These are phyloP conservation scores for Ectropis grisescens DNA, from an alignment of 1,140 invertebrate species.

Conservation along the genomic window DNA sequence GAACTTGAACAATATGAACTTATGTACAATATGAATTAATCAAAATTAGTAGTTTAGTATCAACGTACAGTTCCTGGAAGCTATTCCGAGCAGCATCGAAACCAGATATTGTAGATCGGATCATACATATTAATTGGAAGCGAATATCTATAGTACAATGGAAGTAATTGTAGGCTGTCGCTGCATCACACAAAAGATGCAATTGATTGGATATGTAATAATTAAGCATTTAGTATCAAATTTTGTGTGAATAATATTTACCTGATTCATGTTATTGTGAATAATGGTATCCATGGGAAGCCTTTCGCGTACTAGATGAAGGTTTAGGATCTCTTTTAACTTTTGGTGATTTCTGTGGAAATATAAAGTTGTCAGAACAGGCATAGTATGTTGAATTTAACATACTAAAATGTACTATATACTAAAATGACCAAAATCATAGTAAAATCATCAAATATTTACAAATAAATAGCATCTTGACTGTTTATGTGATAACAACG, in stretches of 20 bases:
- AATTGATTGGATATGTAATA: too few relatives aligned
- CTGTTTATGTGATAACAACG: too few relatives aligned
- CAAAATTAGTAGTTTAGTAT: constrained; percentile 1
- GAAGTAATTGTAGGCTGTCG: too few relatives aligned
- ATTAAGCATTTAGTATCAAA: too few relatives aligned
- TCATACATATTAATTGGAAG: constrained; percentile 11
- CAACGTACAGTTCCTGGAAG: constrained; percentile 51
- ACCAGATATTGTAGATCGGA: too few relatives aligned
- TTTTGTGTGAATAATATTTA: constrained; percentile 46
- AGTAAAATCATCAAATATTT: background rate
- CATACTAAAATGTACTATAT: too few relatives aligned
- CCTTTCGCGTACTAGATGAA: constrained; percentile 82
- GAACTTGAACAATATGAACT: too few relatives aligned
- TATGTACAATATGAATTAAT: too few relatives aligned
- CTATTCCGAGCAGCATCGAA: constrained; percentile 46
- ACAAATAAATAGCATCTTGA: too few relatives aligned
- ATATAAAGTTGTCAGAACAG: background rate
- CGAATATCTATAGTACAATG: too few relatives aligned
- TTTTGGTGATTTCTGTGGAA: constrained; percentile 73
- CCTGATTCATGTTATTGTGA: constrained; percentile 78
- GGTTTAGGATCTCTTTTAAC: constrained; percentile 81
- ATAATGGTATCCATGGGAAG: constrained; percentile 83
- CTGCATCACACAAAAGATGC: too few relatives aligned
- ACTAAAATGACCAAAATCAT: too few relatives aligned
- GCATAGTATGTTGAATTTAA: constrained; percentile 2